Evolutionary conservation across 1,140 invertebrate genomes (phyloP).

Genomic region (Halictus rubicundus): DNA sequence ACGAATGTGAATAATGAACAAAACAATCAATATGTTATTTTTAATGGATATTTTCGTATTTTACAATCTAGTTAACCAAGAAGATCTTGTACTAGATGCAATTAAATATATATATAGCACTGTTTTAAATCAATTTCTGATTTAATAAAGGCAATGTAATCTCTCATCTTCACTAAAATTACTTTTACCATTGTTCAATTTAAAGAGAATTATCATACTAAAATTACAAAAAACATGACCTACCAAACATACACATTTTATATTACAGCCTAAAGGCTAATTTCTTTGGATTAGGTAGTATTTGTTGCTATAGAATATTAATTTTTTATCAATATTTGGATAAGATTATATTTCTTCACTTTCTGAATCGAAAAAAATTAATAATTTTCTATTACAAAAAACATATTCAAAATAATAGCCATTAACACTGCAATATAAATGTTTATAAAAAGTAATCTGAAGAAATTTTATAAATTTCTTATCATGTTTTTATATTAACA

Average conservation of each 20-base stretch:
- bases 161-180: background rate
- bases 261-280: background rate
- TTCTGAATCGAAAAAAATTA: background rate
- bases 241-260: background rate
- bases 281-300: constrained; percentile 8
- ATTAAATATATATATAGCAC: background rate
- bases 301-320: constrained; percentile 8
- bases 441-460: constrained; percentile 13
- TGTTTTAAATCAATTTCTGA: background rate
- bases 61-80: constrained; percentile 17
- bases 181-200: background rate
- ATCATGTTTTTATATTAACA: background rate
- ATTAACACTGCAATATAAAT: background rate
- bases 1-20: constrained; percentile 64
- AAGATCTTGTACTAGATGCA: constrained; percentile 14
- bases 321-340: background rate
- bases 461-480: constrained; percentile 16
- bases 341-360: background rate
- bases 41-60: background rate
- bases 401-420: constrained; percentile 1
- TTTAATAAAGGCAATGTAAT: constrained; percentile 13
- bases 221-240: background rate
- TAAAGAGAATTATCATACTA: background rate
- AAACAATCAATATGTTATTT: constrained; percentile 5
- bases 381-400: constrained; percentile 4